Evolutionary conservation across 2,888 invertebrate genomes (phyloP).

Genomic region (Eupithecia tripunctaria): DNA sequence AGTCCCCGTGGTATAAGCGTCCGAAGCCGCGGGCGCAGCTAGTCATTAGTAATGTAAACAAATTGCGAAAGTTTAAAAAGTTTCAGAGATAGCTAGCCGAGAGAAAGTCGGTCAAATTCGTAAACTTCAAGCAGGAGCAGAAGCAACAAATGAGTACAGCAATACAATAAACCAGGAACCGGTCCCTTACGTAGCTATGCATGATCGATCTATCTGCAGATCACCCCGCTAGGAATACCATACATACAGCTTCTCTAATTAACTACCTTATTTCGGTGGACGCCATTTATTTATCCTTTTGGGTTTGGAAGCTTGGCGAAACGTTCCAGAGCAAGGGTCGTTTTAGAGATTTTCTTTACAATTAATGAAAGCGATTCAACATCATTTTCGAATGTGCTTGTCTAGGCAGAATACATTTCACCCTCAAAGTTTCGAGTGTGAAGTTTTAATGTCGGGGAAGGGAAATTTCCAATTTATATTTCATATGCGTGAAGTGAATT

Average conservation of each 20-base stretch:
- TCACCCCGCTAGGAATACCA: slow-evolving; percentile 66
- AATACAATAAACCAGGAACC: not conserved
- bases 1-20: too few relatives aligned
- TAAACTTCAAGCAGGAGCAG: not conserved
- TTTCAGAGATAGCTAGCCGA: too few relatives aligned
- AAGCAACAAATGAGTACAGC: slow-evolving; percentile 12
- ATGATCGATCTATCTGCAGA: slow-evolving; percentile 65
- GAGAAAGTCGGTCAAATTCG: too few relatives aligned
- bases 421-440: not conserved
- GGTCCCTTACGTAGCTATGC: slow-evolving; percentile 30
- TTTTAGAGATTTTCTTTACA: not conserved
- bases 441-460: not conserved
- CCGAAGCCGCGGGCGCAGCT: too few relatives aligned
- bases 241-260: slow-evolving; percentile 49
- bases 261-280: slow-evolving; percentile 36
- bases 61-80: too few relatives aligned
- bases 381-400: not conserved
- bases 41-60: too few relatives aligned
- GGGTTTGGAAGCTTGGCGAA: not conserved
- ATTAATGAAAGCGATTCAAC: not conserved
- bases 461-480: not conserved
- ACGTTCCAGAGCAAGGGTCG: not conserved
- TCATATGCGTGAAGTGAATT: not conserved
- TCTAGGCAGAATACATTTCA: not conserved
- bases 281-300: slow-evolving; percentile 13